These are phyloP conservation scores for Urosaurus nigricauda DNA, from an alignment of 2,797 vertebrate species.

Conservation along the genomic window DNA sequence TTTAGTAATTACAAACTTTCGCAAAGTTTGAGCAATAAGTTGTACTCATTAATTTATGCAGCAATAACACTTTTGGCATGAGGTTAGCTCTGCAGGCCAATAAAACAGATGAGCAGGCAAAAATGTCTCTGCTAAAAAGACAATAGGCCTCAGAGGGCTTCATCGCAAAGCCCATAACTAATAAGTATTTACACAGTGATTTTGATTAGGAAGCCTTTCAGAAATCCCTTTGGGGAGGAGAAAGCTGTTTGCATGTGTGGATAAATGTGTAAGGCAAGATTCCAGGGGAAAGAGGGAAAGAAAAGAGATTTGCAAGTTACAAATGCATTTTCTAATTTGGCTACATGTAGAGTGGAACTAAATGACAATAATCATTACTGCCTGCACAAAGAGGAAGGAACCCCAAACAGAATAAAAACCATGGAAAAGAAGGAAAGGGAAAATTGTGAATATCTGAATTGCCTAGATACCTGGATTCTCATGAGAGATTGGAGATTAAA, in stretches of 20 bases:
- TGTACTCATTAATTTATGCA: constrained; percentile 72
- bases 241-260: background rate
- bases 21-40: constrained; percentile 65
- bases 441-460: background rate
- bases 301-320: constrained; percentile 16
- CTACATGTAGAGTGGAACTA: background rate
- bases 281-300: constrained; percentile 18
- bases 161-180: constrained; percentile 55
- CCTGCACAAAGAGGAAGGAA: background rate
- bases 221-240: constrained; percentile 34
- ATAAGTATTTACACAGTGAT: constrained; percentile 61
- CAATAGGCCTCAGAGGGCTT: constrained; percentile 62
- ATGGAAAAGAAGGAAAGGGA: background rate
- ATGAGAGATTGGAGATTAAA: background rate
- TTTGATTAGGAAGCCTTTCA: constrained; percentile 33
- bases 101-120: constrained; percentile 72
- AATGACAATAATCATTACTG: background rate
- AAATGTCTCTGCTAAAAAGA: constrained; percentile 63
- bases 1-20: constrained; percentile 57
- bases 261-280: constrained; percentile 12
- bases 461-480: background rate
- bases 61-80: constrained; percentile 67
- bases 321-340: background rate
- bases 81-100: constrained; percentile 47
- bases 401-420: background rate